Evolutionary conservation across 2,113 vertebrate genomes (phyloP), one percentile per base, ranked within the genome.

Genomic region (Melanostigma gelatinosum): DNA sequence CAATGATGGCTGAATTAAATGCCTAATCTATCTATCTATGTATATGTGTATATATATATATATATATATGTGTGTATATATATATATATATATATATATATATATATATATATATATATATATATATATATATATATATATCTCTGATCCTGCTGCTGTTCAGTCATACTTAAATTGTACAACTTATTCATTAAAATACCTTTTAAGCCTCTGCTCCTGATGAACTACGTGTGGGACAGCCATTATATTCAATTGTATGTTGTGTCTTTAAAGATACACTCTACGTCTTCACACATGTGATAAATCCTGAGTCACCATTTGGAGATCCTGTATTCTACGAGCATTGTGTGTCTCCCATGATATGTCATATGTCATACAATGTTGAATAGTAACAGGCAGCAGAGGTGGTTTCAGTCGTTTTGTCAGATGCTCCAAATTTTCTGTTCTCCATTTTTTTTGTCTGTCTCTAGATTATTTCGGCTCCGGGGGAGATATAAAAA

Each of bases 401-500:
- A 42, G 8, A 3, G 32, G 9, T 1, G 11, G 1, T 72, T 54
- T n/a, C 29, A 18, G 29, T 57, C 4, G 4, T 58, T 40, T 75
- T 34, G 20, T 57, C 58, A 75, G 29, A 61, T 42, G 10, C 68
- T 57, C 34, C 4, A 44, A 6, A 34, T 79, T 29, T 18, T 68
- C 22, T 58, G 52, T 62, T 27, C 8, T 68, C 3, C 22, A 24
- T n/a, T 22, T n/a, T 22, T 36, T 1, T 34, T 34, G 2, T 46
- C 10, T 66, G 27, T 1, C 24, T 44, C 27, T 27, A 4, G 29
- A 64, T 36, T 0, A 27, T 63, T 71, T 76, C 34, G 42, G 8
- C 29, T 63, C 67, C 5, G 48, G 32, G 29, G 71, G 38, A 4
- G 40, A 77, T 55, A 38, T 60, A 68, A 32, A 58, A 64, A 71